Evolutionary conservation across 1,140 invertebrate genomes (phyloP).

Genomic region (Drosophila jambulina): DNA sequence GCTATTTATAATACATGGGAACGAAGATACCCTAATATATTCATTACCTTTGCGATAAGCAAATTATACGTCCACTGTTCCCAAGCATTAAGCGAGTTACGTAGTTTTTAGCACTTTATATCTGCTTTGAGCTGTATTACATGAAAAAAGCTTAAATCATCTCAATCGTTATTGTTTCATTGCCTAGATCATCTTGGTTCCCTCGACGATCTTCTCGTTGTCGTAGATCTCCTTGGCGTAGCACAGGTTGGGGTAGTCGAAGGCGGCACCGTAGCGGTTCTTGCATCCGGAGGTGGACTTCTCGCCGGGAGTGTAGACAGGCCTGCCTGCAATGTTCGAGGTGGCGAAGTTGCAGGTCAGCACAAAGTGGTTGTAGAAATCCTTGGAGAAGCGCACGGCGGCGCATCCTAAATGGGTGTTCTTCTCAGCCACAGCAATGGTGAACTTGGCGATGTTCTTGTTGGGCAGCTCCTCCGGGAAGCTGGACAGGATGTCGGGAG

Average conservation of each 20-base stretch:
- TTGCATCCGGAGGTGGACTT: constrained; percentile 5
- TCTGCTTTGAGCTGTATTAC: background rate
- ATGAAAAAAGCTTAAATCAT: no score
- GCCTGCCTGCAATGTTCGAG: constrained; percentile 53
- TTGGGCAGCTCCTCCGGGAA: constrained; percentile 66
- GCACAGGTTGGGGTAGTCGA: constrained; percentile 1
- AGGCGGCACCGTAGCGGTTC: constrained; percentile 3
- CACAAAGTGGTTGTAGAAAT: constrained; percentile 66
- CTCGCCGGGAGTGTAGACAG: constrained; percentile 53
- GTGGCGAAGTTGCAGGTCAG: constrained; percentile 67
- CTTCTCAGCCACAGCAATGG: constrained; percentile 63
- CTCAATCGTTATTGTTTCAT: background rate
- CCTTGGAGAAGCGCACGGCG: constrained; percentile 55
- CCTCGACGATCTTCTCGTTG: constrained; percentile 54
- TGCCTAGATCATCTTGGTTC: constrained; percentile 27
- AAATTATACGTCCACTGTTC: background rate
- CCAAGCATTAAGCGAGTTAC: background rate
- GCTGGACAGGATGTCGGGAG: constrained; percentile 54
- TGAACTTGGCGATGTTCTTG: constrained; percentile 63
- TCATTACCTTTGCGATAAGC: background rate
- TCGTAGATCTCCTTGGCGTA: constrained; percentile 54
- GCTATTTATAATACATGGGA: background rate
- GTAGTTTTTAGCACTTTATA: constrained; percentile 23
- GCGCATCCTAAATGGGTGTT: constrained; percentile 65
- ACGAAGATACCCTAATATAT: background rate